Percentiles rank a stretch among this genome's conserved stretches.
Evolutionary conservation across 1,140 invertebrate genomes (phyloP).

Genomic region (Heliothis virescens): DNA sequence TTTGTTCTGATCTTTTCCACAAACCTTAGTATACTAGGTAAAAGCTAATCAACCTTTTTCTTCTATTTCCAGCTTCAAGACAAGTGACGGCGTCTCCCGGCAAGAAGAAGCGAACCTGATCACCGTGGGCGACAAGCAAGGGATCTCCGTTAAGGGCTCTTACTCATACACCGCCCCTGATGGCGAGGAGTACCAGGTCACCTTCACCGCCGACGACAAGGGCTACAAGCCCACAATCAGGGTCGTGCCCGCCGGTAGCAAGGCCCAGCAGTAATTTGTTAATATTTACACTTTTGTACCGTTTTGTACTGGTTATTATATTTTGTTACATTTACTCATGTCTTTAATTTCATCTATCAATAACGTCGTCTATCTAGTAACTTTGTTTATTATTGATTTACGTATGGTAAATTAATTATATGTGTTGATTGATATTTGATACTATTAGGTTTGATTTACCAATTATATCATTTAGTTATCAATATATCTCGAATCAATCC

Average conservation of each 20-base stretch:
- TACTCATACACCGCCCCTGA: constrained; percentile 89
- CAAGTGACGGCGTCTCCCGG: constrained; percentile 82
- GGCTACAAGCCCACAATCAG: constrained; percentile 86
- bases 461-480: no score
- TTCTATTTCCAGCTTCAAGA: constrained; percentile 73
- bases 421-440: no score
- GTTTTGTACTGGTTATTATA: constrained; percentile 5
- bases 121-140: constrained; percentile 87
- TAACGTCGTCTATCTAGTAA: no score
- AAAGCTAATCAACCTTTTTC: not conserved
- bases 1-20: no score
- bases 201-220: constrained; percentile 87
- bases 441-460: no score
- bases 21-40: not conserved
- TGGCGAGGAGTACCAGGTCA: constrained; percentile 90
- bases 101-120: constrained; percentile 80
- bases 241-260: constrained; percentile 47
- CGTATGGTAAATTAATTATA: no score
- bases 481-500: no score
- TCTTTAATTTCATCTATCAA: not conserved
- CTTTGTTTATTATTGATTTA: no score
- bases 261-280: constrained; percentile 46
- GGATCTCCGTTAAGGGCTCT: constrained; percentile 88
- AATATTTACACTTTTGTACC: constrained; percentile 41
- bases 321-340: not conserved